Evolutionary conservation across 1,140 invertebrate species (phyloP), one percentile per base, ranked within the genome.

Genomic region (Parapsyche elsis): DNA sequence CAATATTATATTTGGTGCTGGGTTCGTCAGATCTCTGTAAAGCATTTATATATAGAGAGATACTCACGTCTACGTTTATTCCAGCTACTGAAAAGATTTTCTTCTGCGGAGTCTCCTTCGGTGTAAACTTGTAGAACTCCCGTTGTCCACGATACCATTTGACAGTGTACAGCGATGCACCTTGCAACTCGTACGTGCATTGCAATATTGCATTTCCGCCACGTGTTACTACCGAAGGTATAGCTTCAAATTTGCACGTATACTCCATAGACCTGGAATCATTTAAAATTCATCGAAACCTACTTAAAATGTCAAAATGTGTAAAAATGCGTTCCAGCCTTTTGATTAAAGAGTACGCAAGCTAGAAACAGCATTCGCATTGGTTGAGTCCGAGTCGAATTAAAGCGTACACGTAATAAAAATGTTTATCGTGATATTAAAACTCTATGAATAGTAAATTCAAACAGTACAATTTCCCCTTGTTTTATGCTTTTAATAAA

Each of bases 71-170:
- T 53, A 94, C 91, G 83, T 92, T 83, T 53, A 94, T 90, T 79
- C 92, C 92, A 5, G 89, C 84, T 49, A 92, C 89, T 49, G 90
- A 89, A 85, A 94, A 94, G 79, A 90, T 89, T 86, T 93, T 94
- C 12, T 89, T 92, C 44, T 88, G 86, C 0, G 92, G 92, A 71
- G 85, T 88, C 80, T 93, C 92, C 44, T 87, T 91, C 0, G 93
- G 92, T 2, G 92, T 90, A 85, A 90, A 94, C 81, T 93, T 89
- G 87, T 93, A 94, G 85, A 94, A 93, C 86, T 94, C 93, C 81
- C 90, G 87, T 76, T 86, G 89, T 26, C 93, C 94, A 64, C 93
- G 90, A 84, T 95, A 95, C 94, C 94, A 95, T 87, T 95, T 94
- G 59, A 95, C 90, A 0, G 93, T 92, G 86, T 94, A 94, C 46